Base-by-base conservation (phyloP, 2,113 vertebrate genomes). In the Spheniscus mendiculus region DNA sequence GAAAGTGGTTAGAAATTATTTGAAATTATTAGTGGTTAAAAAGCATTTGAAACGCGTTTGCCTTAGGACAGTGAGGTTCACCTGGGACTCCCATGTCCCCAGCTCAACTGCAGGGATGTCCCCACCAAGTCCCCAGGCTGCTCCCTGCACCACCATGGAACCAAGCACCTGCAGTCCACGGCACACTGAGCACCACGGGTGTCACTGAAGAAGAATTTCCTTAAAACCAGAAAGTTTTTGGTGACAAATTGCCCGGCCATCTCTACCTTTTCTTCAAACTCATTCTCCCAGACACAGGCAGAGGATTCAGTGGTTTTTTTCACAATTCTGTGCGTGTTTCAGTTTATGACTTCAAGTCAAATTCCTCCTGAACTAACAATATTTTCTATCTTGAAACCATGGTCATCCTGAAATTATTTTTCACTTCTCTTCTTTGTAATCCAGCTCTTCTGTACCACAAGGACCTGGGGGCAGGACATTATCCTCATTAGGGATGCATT, bases 401-500 rank as follows among this genome's bases (percentile, higher is more conserved):
- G 62, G 65, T 55, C 25, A 56, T 19, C 66, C 47, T 80, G 78
- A 92, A 80, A 86, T 83, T 80, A 62, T 88, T 97, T 95, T 96
- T 94, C 55, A 63, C 34, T 73, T 76, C 44, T 83, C 16, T 49
- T 87, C 44, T 93, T 88, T 87, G 53, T 77, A 94, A 95, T 81
- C 29, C 71, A 66, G 32, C 42, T 92, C 29, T 83, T 85, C 55
- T 42, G 9, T 50, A 86, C 27, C 70, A 69, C 1, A 3, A 91
- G 23, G 42, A 85, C 88, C 88, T 78, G 19, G 14, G 70, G 87
- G 53, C 71, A 95, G 84, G 90, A 96, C 59, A 83, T 93, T 83
- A 97, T 89, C 77, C 49, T 90, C 71, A 95, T 92, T 93, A 96
- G 44, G 62, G 55, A 90, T 83, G 63, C 71, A 92, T 61, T 94